Percentiles rank a stretch among this genome's conserved stretches.
Evolutionary conservation across 2,113 vertebrate genomes (phyloP).

Genomic region (Callithrix jacchus): DNA sequence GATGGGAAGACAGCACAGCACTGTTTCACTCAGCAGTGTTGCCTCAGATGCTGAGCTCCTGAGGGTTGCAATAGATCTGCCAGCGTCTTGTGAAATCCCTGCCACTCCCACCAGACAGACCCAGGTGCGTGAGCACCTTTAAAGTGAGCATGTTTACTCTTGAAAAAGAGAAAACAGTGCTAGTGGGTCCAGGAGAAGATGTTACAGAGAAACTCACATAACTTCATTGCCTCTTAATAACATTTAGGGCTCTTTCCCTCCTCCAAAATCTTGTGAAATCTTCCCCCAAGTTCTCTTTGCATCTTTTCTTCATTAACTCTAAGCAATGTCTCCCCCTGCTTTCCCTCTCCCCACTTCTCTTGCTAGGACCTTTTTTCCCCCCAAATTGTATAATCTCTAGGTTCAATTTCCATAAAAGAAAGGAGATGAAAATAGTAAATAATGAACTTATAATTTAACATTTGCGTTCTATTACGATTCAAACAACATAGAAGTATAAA

Average conservation of each 20-base stretch:
- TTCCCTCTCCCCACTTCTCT: not conserved
- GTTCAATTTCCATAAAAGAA: not conserved
- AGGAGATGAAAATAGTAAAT: not conserved
- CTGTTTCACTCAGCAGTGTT: not conserved
- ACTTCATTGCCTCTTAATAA: not conserved
- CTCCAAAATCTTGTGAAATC: not conserved
- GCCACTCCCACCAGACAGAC: not conserved
- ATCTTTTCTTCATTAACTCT: not conserved
- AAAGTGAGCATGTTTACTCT: not conserved
- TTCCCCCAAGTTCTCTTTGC: not conserved
- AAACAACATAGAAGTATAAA: not conserved
- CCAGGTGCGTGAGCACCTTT: not conserved
- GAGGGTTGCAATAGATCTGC: accelerated
- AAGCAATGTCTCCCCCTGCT: not conserved
- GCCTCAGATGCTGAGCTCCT: not conserved
- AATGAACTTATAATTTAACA: not conserved
- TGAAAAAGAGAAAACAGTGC: not conserved
- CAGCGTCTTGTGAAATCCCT: no score
- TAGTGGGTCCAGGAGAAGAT: not conserved
- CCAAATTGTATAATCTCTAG: not conserved
- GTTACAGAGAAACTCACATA: not conserved
- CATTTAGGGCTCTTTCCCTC: not conserved
- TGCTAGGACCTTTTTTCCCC: not conserved
- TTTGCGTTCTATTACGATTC: not conserved
- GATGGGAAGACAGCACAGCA: no score